phyloP scores from a whole-genome alignment of 2,888 invertebrate species.

The Lypha dubia region DNA sequence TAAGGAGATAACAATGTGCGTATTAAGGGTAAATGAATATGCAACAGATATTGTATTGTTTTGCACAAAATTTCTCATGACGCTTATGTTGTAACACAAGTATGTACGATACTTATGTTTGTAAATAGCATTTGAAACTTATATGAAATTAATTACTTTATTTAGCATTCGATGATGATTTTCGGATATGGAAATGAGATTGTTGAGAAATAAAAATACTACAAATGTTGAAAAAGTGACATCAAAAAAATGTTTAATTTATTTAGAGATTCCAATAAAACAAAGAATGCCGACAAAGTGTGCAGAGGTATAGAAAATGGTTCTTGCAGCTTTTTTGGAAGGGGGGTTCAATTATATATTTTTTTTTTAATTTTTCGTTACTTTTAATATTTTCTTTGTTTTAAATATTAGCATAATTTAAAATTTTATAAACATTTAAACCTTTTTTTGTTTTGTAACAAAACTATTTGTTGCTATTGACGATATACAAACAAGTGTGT shows the following conservation, averaged over 20 bases:
- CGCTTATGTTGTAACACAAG: conserved; percentile 13
- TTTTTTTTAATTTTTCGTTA: background rate
- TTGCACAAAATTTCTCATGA: conserved; percentile 28
- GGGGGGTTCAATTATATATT: background rate
- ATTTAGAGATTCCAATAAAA: background rate
- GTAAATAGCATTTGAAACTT: conserved; percentile 17
- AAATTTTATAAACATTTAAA: conserved; percentile 41
- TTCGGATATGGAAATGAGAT: conserved; percentile 23
- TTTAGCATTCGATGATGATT: conserved; percentile 17
- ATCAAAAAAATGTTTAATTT: background rate
- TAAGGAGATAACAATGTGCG: conserved; percentile 36
- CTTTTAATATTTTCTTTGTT: conserved; percentile 7
- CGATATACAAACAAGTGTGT: conserved; percentile 16
- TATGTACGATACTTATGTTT: background rate
- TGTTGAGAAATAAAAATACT: background rate
- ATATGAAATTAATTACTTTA: conserved; percentile 50
- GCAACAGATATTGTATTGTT: conserved; percentile 14
- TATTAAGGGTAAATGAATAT: conserved; percentile 54
- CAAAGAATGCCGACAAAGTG: background rate
- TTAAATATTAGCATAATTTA: conserved; percentile 35
- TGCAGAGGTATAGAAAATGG: too few relatives aligned
- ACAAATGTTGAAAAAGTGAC: background rate
- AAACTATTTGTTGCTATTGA: conserved; percentile 2
- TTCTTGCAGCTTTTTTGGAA: too few relatives aligned
- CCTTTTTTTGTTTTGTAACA: conserved; percentile 3